Conservation (phyloP, 2,888 invertebrate species). For the Drosophila mettleri region DNA sequence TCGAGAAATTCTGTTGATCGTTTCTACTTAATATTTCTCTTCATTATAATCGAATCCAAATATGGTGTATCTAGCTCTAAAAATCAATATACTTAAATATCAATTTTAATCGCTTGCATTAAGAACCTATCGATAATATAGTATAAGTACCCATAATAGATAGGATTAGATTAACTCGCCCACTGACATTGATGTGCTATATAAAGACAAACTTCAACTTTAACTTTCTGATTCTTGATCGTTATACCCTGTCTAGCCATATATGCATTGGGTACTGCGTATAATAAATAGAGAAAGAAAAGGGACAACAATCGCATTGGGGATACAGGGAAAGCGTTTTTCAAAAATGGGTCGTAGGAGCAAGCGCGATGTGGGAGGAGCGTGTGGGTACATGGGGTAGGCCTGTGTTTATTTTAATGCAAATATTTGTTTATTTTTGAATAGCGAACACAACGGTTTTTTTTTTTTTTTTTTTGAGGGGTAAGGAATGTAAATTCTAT, state of each 20-base stretch:
- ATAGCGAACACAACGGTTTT: conserved; percentile 31
- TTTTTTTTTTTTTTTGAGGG: conserved; percentile 11
- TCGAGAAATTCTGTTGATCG: too few species aligned
- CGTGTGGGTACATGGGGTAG: background rate
- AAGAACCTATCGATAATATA: too few species aligned
- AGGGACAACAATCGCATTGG: conserved; percentile 56
- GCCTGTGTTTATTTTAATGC: conserved; percentile 72
- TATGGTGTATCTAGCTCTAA: too few species aligned
- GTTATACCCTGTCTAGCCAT: background rate
- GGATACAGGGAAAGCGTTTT: conserved; percentile 37
- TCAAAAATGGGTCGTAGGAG: background rate
- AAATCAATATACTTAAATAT: background rate
- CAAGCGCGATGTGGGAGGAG: background rate
- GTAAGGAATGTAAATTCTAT: conserved; percentile 43
- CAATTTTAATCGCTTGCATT: background rate
- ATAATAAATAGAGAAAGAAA: conserved; percentile 47
- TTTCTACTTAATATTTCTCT: too few species aligned
- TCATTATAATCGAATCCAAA: too few species aligned
- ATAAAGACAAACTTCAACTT: too few species aligned
- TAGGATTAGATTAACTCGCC: background rate
- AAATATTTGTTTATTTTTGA: conserved; percentile 78
- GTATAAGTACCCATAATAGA: too few species aligned
- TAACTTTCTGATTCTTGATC: too few species aligned
- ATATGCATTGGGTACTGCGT: background rate
- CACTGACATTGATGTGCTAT: background rate